These are phyloP conservation scores for Lepidochrysops patricia DNA, from an alignment of 2,888 invertebrate species.

Conservation along the genomic window DNA sequence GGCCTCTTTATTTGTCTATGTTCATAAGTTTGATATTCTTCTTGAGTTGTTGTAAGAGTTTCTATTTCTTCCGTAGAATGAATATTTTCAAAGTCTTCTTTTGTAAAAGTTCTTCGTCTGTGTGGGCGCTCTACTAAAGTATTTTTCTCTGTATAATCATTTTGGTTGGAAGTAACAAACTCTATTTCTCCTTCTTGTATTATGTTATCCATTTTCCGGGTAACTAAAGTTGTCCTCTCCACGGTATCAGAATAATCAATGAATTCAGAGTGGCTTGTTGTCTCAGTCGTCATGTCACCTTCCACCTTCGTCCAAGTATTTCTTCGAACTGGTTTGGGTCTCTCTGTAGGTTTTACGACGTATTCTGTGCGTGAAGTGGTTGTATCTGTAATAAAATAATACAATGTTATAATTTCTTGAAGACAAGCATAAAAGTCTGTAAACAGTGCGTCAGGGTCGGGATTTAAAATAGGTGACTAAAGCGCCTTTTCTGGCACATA, in stretches of 20 bases:
- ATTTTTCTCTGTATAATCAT: slow-evolving; percentile 76
- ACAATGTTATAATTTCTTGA: not conserved
- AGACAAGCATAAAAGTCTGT: not conserved
- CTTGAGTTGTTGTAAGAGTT: slow-evolving; percentile 78
- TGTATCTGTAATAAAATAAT: slow-evolving; percentile 67
- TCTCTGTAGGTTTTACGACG: slow-evolving; percentile 78
- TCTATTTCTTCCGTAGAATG: slow-evolving; percentile 74
- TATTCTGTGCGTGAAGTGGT: slow-evolving; percentile 82
- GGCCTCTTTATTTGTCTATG: slow-evolving; percentile 66
- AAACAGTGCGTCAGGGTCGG: too few species aligned
- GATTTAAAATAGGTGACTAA: too few species aligned
- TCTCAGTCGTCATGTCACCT: slow-evolving; percentile 81
- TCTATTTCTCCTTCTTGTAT: slow-evolving; percentile 80
- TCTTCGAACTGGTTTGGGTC: slow-evolving; percentile 78
- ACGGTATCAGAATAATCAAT: slow-evolving; percentile 75
- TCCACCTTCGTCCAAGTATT: slow-evolving; percentile 87
- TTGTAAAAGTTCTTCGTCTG: slow-evolving; percentile 80
- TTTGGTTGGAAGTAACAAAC: slow-evolving; percentile 77
- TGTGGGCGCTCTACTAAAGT: slow-evolving; percentile 73
- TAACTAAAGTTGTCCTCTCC: slow-evolving; percentile 75
- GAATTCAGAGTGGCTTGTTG: slow-evolving; percentile 79
- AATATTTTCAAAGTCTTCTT: slow-evolving; percentile 82
- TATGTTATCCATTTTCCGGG: slow-evolving; percentile 78
- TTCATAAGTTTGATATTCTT: slow-evolving; percentile 78
- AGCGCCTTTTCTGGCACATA: too few species aligned